Evolutionary conservation across 2,113 vertebrate genomes (phyloP), one percentile per base, ranked within the genome.

Genomic region (Myotis yumanensis): DNA sequence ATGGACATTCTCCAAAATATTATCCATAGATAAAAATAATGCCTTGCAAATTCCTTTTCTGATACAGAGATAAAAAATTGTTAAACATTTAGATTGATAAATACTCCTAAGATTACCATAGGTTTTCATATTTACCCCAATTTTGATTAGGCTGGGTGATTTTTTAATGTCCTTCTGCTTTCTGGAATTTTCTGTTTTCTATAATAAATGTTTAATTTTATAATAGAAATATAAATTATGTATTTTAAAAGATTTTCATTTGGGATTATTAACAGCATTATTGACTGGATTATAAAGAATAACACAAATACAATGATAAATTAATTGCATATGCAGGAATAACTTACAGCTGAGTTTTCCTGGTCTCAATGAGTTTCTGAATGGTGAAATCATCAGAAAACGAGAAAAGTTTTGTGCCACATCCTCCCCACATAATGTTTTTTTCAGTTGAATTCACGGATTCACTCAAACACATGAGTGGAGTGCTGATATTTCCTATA

Each of bases 291-390:
- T 92, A 37, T 46, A 89, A 95, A 95, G 12, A 93, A 89, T 0
- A 0, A 90, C 25, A 97, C 43, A 25, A 95, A 62, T 72, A 93
- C 35, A 95, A 35, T 22, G 5, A 5, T 25, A 89, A 86, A 68
- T 43, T 69, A 52, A 28, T 46, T 64, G 0, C 43, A 81, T 1
- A 90, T 37, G 14, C 17, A 92, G 28, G 86, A 94, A 81, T 88
- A 95, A 98, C 99, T 99, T 97, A 99, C 99, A 98, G 97, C 25
- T 98, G 97, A 94, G 92, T 98, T 18, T 98, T 98, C 94, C 98
- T 99, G 14, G 99, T 99, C 98, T 99, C 99, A 95, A 99, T 99
- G 82, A 97, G 98, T 90, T 98, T 99, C 93, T 98, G 98, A 97
- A 99, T 97, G 59, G 98, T 98, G 87, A 99, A 99, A 87, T 99